Evolutionary conservation across 2,888 invertebrate species (phyloP).

Genomic region (Mythimna ferrago): DNA sequence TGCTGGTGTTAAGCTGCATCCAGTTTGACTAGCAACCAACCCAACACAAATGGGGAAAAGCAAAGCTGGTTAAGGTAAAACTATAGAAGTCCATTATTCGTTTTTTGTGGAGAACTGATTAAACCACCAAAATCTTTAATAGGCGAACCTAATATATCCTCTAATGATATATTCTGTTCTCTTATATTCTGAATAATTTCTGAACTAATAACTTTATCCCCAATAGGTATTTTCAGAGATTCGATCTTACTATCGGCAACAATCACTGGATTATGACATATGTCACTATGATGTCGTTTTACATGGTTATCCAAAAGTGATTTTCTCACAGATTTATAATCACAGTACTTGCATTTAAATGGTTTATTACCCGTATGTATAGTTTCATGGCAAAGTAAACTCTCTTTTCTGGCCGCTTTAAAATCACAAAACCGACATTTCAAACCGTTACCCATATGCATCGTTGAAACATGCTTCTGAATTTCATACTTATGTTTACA

Average conservation of each 20-base stretch:
- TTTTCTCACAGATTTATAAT: conserved; percentile 74
- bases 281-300: conserved; percentile 70
- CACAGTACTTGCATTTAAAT: conserved; percentile 75
- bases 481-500: conserved; percentile 79
- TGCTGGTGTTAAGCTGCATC: background rate
- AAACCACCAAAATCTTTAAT: conserved; percentile 16
- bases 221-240: conserved; percentile 67
- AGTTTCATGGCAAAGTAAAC: conserved; percentile 75
- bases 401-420: conserved; percentile 73
- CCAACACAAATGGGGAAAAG: background rate
- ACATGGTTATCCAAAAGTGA: conserved; percentile 74
- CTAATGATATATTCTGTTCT: conserved; percentile 37
- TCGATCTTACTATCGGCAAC: conserved; percentile 74
- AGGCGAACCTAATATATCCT: conserved; percentile 36
- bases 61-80: background rate
- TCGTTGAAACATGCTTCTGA: conserved; percentile 73
- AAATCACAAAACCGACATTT: conserved; percentile 80
- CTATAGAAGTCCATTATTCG: background rate
- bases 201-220: conserved; percentile 10
- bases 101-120: conserved; percentile 3
- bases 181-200: conserved; percentile 41
- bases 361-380: conserved; percentile 80
- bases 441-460: conserved; percentile 75
- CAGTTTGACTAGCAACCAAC: background rate
- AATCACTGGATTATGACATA: conserved; percentile 59